Evolutionary conservation across 2,113 vertebrate genomes (phyloP).

Genomic region (Apus apus): DNA sequence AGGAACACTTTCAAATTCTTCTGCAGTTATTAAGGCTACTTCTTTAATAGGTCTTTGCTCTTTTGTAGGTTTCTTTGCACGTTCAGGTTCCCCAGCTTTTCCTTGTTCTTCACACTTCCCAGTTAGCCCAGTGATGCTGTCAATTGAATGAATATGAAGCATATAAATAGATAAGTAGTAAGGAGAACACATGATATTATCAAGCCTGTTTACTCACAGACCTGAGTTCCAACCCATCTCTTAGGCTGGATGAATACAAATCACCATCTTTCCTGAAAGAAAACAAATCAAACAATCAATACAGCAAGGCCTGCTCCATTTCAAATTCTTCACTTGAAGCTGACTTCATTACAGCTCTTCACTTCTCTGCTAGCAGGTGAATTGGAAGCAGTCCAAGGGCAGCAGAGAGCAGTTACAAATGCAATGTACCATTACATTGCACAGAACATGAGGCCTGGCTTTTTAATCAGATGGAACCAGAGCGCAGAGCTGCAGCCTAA

Average conservation of each 20-base stretch:
- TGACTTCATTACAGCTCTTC: not conserved
- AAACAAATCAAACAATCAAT: not conserved
- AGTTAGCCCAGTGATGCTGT: not conserved
- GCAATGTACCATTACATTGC: not conserved
- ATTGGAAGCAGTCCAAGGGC: not conserved
- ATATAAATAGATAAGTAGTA: not conserved
- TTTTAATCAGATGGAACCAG: not conserved
- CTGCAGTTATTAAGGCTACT: constrained; percentile 54
- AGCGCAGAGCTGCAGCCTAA: not conserved
- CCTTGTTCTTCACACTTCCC: not conserved
- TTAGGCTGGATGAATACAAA: not conserved
- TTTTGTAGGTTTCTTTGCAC: constrained; percentile 45
- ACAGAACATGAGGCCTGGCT: not conserved
- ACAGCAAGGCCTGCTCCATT: not conserved
- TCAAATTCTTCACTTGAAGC: not conserved
- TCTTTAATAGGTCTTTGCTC: constrained; percentile 57
- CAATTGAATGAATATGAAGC: not conserved
- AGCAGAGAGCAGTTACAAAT: not conserved
- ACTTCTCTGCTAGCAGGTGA: not conserved
- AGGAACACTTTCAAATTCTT: constrained; percentile 75
- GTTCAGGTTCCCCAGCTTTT: not conserved
- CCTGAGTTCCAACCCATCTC: not conserved
- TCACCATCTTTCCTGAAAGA: not conserved
- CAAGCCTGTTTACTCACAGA: not conserved
- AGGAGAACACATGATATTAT: not conserved